A percentile compares a stretch with the other conserved stretches of the same genome.
Evolutionary conservation across 2,113 vertebrate species (phyloP).

Genomic region (Glaucomys volans): DNA sequence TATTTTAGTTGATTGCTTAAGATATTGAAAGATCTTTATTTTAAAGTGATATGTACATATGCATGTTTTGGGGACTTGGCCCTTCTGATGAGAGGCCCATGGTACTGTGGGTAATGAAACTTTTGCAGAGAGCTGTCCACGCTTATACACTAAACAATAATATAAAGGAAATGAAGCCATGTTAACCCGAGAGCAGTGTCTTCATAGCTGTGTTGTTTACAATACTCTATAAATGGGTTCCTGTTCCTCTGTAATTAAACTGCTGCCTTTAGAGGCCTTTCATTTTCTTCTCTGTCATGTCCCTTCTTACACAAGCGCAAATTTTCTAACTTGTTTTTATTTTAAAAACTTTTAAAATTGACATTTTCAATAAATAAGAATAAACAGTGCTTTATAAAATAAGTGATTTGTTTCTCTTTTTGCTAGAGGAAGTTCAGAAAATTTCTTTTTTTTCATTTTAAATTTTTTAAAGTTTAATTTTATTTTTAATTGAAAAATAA

Average conservation of each 20-base stretch:
- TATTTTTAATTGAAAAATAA: not conserved
- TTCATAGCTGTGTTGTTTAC: constrained; percentile 88
- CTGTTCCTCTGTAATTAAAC: constrained; percentile 83
- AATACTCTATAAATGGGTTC: constrained; percentile 86
- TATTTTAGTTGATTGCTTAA: constrained; percentile 68
- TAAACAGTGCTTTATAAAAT: constrained; percentile 80
- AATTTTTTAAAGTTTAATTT: not conserved
- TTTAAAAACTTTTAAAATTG: constrained; percentile 89
- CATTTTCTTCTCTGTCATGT: constrained; percentile 82
- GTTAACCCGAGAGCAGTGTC: constrained; percentile 85
- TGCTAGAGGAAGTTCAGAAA: not conserved
- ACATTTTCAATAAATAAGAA: constrained; percentile 90
- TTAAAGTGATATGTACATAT: constrained; percentile 74
- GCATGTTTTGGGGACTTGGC: constrained; percentile 77
- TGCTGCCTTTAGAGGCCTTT: constrained; percentile 83
- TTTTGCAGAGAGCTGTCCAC: constrained; percentile 74
- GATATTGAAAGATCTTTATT: constrained; percentile 67
- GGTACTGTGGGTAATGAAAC: constrained; percentile 76
- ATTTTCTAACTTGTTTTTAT: constrained; percentile 90
- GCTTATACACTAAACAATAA: constrained; percentile 83
- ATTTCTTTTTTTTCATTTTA: not conserved
- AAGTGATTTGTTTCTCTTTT: constrained; percentile 67
- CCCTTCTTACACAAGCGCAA: constrained; percentile 85
- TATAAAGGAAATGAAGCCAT: constrained; percentile 90
- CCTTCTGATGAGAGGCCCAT: constrained; percentile 67